A percentile compares a stretch with the other conserved stretches of the same genome.
These are phyloP conservation scores for Phengaris arion DNA, from an alignment of 2,888 invertebrate species.

Conservation along the genomic window DNA sequence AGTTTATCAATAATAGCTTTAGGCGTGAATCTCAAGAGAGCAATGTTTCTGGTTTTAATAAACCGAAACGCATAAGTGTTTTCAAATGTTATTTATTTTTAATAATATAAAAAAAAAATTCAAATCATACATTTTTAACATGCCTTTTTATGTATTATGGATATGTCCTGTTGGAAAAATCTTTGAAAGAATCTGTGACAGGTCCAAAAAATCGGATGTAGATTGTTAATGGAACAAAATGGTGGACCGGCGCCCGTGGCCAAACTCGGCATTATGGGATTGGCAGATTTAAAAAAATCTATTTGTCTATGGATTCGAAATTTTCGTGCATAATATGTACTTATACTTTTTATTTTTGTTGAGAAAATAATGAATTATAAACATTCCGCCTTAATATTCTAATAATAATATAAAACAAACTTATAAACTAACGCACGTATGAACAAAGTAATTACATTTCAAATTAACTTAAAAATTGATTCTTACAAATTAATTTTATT, in stretches of 20 bases:
- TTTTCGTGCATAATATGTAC: not conserved
- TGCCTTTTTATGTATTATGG: not conserved
- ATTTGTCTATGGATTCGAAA: not conserved
- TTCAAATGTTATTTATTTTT: too few species aligned
- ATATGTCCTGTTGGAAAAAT: not conserved
- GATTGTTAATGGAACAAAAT: not conserved
- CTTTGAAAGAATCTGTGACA: not conserved
- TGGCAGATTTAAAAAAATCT: not conserved
- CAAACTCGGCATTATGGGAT: not conserved
- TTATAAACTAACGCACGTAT: not conserved
- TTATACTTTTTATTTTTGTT: not conserved
- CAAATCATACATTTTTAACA: too few species aligned
- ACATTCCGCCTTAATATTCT: not conserved
- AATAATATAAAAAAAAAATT: too few species aligned
- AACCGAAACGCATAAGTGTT: too few species aligned
- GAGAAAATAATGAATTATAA: not conserved
- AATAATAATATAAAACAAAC: not conserved
- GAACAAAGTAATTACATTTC: not conserved
- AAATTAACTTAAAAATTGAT: not conserved
- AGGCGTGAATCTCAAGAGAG: not conserved
- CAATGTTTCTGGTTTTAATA: not conserved
- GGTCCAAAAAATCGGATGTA: not conserved
- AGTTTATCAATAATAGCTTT: not conserved
- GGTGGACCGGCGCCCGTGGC: not conserved
- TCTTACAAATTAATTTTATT: not conserved